Conservation (phyloP, 2,888 invertebrate species). For the Cephus rjabovi region DNA sequence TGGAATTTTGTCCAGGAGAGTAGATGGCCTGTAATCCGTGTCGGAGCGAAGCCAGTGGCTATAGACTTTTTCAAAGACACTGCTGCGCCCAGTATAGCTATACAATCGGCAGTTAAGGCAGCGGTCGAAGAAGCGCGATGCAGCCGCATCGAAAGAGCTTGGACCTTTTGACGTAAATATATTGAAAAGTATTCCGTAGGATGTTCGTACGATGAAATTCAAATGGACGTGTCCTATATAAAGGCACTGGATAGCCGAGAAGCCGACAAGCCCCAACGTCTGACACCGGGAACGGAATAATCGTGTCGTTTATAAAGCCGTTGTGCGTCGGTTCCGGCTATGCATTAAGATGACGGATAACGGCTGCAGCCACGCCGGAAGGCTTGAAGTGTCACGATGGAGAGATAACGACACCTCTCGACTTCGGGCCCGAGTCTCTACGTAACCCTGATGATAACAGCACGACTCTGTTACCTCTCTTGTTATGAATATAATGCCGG, state of each 20-base stretch:
- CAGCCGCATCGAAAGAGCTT: neutral
- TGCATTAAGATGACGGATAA: conserved; percentile 60
- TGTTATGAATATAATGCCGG: conserved; percentile 30
- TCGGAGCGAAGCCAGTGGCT: too few relatives aligned
- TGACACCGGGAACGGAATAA: conserved; percentile 48
- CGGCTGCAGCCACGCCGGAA: conserved; percentile 45
- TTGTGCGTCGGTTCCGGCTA: conserved; percentile 46
- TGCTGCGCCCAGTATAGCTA: too few relatives aligned
- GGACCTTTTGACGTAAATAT: conserved; percentile 22
- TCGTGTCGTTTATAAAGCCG: conserved; percentile 59
- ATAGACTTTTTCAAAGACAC: too few relatives aligned
- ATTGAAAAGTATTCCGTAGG: conserved; percentile 46
- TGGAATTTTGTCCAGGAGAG: too few relatives aligned
- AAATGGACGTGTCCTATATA: conserved; percentile 41
- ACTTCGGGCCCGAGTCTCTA: conserved; percentile 3
- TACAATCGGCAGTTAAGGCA: too few relatives aligned
- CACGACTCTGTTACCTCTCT: conserved; percentile 37
- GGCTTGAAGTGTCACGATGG: conserved; percentile 42
- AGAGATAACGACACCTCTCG: conserved; percentile 45
- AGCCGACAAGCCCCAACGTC: conserved; percentile 21
- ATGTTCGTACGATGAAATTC: conserved; percentile 33
- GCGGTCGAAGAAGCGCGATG: neutral
- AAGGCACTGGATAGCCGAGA: conserved; percentile 11
- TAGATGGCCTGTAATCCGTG: too few relatives aligned
- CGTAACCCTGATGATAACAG: conserved; percentile 37